phyloP scores from a whole-genome alignment of 2,888 invertebrate genomes.

The Chloroclystis v-ata region DNA sequence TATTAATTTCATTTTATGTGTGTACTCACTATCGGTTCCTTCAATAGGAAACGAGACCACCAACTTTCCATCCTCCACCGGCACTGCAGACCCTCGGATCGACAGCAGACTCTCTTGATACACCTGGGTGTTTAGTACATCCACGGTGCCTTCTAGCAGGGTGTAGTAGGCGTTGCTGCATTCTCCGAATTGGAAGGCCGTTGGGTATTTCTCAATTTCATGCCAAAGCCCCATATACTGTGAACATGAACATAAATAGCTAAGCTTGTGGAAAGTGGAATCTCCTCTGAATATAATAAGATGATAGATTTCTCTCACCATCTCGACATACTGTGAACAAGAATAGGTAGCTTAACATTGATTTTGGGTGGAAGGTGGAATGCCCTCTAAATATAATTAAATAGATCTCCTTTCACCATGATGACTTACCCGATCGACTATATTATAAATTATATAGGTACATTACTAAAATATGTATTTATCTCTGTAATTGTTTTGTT shows the following conservation, averaged over 20 bases:
- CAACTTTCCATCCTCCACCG: slow-evolving; percentile 72
- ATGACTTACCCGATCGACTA: too few species aligned
- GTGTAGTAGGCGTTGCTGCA: slow-evolving; percentile 55
- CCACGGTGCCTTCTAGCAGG: slow-evolving; percentile 39
- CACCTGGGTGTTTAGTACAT: slow-evolving; percentile 56
- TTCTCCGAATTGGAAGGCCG: slow-evolving; percentile 45
- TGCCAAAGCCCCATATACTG: slow-evolving; percentile 60
- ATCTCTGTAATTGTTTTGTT: too few species aligned
- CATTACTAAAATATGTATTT: too few species aligned
- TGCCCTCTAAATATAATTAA: too few species aligned
- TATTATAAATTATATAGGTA: too few species aligned
- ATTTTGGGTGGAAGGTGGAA: too few species aligned
- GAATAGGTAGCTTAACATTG: too few species aligned
- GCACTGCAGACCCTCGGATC: slow-evolving; percentile 71
- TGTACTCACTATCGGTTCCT: slow-evolving; percentile 60
- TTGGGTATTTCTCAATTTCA: slow-evolving; percentile 53
- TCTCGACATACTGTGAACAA: too few species aligned
- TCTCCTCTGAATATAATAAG: too few species aligned
- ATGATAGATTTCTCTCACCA: slow-evolving; percentile 7
- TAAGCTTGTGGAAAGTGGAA: too few species aligned
- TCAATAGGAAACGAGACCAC: slow-evolving; percentile 76
- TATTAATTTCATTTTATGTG: not conserved
- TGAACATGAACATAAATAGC: too few species aligned
- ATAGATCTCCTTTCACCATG: too few species aligned
- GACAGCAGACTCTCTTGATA: slow-evolving; percentile 64